Evolutionary conservation across 2,113 vertebrate genomes (phyloP), one percentile per base, ranked within the genome.

Genomic region (Myotis brandtii): DNA sequence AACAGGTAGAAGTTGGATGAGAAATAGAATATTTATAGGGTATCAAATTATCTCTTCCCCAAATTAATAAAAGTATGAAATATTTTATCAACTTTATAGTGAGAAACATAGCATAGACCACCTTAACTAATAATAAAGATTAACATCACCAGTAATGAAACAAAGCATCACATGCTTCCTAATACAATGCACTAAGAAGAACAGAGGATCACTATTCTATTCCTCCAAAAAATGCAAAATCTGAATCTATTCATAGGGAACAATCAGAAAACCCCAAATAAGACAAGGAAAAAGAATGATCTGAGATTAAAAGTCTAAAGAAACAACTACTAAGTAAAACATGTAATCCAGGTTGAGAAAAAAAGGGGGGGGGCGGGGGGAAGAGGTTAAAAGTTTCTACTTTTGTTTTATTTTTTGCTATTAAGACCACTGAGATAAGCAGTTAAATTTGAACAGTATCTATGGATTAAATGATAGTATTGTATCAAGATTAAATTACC

Each of bases 21-120:
- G 12, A 9, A 62, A 90, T 5, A 73, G 30, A n/a, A 3, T 54
- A 86, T 43, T 67, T 54, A 75, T 3, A 70, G 23, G 92, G 18
- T 32, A 80, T 43, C 25, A 85, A 90, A 85, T 40, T 40, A 76
- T 83, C 21, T 87, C 43, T 88, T 85, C 25, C 32, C 50, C 67
- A 93, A 83, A 94, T 77, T 91, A 86, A 81, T 32, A 75, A 76
- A 93, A 88, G 37, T 54, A 89, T 5, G 70, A 93, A 76, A 73
- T 81, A 82, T 23, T 23, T 48, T 90, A 67, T 56, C 72, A 48
- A 79, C 27, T 92, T 73, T 91, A 64, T 17, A 89, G 59, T 34
- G 12, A 87, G 34, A 87, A 86, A 90, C 12, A 94, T 0, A 72
- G 27, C 17, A 90, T 1, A 59, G 34, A 77, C 30, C 6, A 54